A percentile compares a stretch with the other conserved stretches of the same genome.
Conservation (phyloP, 2,888 invertebrate species). For the Falcaria lacertinaria region DNA sequence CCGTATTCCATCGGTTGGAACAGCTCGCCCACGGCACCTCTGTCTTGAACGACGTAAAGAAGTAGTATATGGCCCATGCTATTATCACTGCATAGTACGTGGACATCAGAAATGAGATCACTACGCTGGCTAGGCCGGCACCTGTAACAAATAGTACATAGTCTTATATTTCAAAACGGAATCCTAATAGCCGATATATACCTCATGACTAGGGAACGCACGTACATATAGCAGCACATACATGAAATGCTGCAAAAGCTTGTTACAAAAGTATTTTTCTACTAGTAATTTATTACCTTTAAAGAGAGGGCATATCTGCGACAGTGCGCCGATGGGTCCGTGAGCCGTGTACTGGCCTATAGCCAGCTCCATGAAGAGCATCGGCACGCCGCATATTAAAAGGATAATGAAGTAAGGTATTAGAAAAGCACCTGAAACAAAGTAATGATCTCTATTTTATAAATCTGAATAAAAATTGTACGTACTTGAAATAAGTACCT, state of each 20-base stretch:
- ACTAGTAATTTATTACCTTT: slow-evolving; percentile 85
- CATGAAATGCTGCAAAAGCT: too few species aligned
- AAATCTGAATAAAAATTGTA: too few species aligned
- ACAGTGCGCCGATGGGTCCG: slow-evolving; percentile 94
- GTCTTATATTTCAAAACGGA: not conserved
- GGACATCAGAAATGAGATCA: slow-evolving; percentile 96
- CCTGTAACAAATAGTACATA: slow-evolving; percentile 78
- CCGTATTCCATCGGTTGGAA: slow-evolving; percentile 91
- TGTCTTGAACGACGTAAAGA: slow-evolving; percentile 93
- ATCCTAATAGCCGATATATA: too few species aligned
- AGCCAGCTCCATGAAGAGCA: slow-evolving; percentile 96
- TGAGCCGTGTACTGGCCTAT: slow-evolving; percentile 95
- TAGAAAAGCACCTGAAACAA: slow-evolving; percentile 92
- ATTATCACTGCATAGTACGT: slow-evolving; percentile 98
- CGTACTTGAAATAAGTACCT: too few species aligned
- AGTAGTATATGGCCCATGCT: slow-evolving; percentile 95
- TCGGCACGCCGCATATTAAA: slow-evolving; percentile 93
- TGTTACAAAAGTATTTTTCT: not conserved
- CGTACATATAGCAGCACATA: not conserved
- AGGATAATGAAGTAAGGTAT: slow-evolving; percentile 96
- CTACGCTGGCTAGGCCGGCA: slow-evolving; percentile 94
- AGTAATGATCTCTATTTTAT: not conserved
- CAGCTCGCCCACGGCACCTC: slow-evolving; percentile 95
- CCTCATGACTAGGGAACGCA: too few species aligned
- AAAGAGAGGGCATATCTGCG: slow-evolving; percentile 94